Base-by-base conservation (phyloP, 2,888 invertebrate genomes). In the Cryptocephalus moraei region DNA sequence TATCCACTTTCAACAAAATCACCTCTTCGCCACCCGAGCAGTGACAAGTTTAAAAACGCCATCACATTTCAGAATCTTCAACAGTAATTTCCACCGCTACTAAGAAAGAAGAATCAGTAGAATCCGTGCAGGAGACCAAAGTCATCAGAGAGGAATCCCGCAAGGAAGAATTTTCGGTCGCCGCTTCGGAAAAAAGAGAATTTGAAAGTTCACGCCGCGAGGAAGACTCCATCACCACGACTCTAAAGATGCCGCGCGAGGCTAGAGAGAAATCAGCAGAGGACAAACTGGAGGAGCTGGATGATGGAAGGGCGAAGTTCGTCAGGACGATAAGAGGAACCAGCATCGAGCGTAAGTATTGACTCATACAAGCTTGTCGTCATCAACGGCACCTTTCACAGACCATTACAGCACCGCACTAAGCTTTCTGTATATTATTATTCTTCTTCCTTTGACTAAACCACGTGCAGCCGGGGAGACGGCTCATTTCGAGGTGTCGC, bases 401-500 rank as follows among this genome's bases (percentile, higher is more conserved):
- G 6, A 22, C 22, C 22, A 22, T 22, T 22, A 22, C 22, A 22
- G 22, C 22, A 22, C 22, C 22, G 22, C 32, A 22, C 31, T 41
- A 8, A 12, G 11, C 33, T 8, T 9, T 33, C 33, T 34, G 32
- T 32, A 13, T 8, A 33, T 45, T 40, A 44, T 45, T 44, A 44
- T 47, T 49, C 32, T 48, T 43, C 32, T 42, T 45, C 14, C 38
- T 44, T 48, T 39, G 41, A 41, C 46, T 38, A 22, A 22, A 22
- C 34, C 36, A 36, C 12, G 3, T 40, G 9, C 74, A 91, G 91
- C 89, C 66, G 91, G 91, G 44, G 87, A 90, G 65, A 84, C 80
- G 62, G 89, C 89, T 38, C 71, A 76, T 51, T 90, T 92, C 71
- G 87, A 89, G 70, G 87, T 89, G 66, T 76, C 81, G 55, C 76